A percentile compares a stretch with the other conserved stretches of the same genome.
phyloP scores from a whole-genome alignment of 2,888 invertebrate species.

The Phasia obesa region DNA sequence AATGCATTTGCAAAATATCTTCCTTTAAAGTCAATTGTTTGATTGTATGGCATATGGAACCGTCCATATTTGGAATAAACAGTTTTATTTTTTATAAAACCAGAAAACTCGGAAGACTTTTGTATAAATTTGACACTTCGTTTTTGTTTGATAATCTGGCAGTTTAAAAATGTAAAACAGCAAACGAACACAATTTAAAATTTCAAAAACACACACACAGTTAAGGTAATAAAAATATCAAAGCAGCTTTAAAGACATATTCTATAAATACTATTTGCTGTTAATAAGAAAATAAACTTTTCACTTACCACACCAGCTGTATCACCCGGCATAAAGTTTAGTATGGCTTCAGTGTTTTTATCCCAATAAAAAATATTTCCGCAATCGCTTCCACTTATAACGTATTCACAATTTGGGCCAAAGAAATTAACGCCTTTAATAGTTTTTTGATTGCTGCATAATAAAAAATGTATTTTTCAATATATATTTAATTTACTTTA shows the following conservation, averaged over 20 bases:
- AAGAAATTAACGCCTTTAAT: constrained; percentile 97
- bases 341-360: constrained; percentile 91
- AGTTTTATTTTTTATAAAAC: no score
- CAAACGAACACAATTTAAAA: no score
- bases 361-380: constrained; percentile 95
- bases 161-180: no score
- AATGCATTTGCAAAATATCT: no score
- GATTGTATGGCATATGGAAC: no score
- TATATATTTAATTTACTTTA: neutral
- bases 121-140: no score
- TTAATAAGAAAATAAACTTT: neutral
- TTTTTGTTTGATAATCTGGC: no score
- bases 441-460: constrained; percentile 86
- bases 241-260: no score
- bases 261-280: no score
- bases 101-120: no score
- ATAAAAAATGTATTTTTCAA: neutral
- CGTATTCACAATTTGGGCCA: constrained; percentile 94
- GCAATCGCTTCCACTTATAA: constrained; percentile 97
- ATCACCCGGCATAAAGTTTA: constrained; percentile 94
- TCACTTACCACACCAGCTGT: constrained; percentile 89
- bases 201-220: neutral
- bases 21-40: no score
- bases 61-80: no score
- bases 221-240: neutral